Conservation (phyloP, 2,888 invertebrate species). For the Willowsia nigromaculata region DNA sequence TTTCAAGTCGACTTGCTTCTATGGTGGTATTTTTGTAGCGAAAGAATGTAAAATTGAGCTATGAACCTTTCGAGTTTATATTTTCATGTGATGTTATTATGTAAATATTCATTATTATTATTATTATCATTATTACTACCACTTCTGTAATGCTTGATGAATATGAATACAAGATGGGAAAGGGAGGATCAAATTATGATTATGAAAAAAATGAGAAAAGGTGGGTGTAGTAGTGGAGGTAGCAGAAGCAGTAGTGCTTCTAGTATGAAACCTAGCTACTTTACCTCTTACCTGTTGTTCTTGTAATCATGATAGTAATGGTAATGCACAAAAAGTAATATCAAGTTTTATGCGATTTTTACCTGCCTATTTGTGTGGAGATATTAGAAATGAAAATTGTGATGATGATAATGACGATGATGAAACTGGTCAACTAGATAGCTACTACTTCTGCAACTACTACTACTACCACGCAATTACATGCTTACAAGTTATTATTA, state of each 20-base stretch:
- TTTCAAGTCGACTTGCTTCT: background rate
- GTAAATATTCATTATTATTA: background rate
- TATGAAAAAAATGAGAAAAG: constrained; percentile 49
- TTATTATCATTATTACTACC: constrained; percentile 2
- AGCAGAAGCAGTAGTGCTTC: background rate
- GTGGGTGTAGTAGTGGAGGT: constrained; percentile 23
- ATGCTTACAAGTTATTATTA: background rate
- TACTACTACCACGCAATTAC: background rate
- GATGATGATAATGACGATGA: background rate
- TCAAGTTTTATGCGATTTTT: constrained; percentile 31
- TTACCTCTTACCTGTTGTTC: background rate
- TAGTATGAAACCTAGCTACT: constrained; percentile 28
- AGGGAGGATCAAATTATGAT: constrained; percentile 67
- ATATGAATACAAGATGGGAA: constrained; percentile 61
- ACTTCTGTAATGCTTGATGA: background rate
- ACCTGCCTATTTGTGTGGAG: background rate
- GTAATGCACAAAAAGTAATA: constrained; percentile 30
- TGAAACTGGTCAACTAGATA: constrained; percentile 38
- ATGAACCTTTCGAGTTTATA: background rate
- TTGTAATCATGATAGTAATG: background rate
- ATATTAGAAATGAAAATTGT: constrained; percentile 33
- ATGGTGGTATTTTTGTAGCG: background rate
- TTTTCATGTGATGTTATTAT: background rate
- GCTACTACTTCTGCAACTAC: background rate
- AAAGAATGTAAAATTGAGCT: constrained; percentile 16